phyloP scores from a whole-genome alignment of 1,140 invertebrate genomes.

The Aphelinus certus region DNA sequence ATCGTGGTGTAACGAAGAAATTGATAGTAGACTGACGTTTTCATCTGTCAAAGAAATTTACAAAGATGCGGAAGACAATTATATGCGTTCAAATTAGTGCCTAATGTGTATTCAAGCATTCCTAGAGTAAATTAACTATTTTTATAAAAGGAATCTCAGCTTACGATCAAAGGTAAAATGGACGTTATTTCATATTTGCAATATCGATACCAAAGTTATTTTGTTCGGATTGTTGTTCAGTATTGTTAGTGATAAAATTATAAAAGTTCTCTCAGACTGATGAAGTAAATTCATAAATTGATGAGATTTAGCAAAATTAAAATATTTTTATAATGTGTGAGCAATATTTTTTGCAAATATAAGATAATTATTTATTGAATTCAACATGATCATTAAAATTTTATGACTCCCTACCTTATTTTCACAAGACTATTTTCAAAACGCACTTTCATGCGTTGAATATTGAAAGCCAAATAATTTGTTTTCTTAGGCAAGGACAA shows the following conservation, averaged over 20 bases:
- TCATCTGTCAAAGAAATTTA: slow-evolving; percentile 32
- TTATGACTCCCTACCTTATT: slow-evolving; percentile 25
- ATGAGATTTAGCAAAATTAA: background rate
- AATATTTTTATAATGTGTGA: slow-evolving; percentile 20
- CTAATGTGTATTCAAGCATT: slow-evolving; percentile 24
- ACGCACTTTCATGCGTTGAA: slow-evolving; percentile 10
- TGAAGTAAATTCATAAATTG: background rate
- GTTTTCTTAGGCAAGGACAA: slow-evolving; percentile 37
- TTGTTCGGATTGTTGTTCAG: slow-evolving; percentile 11
- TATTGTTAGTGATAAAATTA: slow-evolving; percentile 4
- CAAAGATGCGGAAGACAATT: slow-evolving; percentile 30
- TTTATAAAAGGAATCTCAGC: slow-evolving; percentile 26
- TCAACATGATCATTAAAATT: slow-evolving; percentile 6
- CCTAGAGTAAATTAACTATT: slow-evolving; percentile 27
- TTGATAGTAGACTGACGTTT: slow-evolving; percentile 36
- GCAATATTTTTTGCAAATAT: slow-evolving; percentile 30
- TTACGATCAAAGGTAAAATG: slow-evolving; percentile 26
- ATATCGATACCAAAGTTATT: slow-evolving; percentile 10
- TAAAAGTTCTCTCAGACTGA: background rate
- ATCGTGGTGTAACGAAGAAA: slow-evolving; percentile 43
- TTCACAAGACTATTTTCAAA: slow-evolving; percentile 20
- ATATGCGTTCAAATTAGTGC: slow-evolving; percentile 33
- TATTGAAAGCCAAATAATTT: slow-evolving; percentile 31
- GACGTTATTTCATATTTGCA: slow-evolving; percentile 15
- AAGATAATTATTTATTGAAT: slow-evolving; percentile 27